Conservation (phyloP, 2,113 vertebrate genomes). For the Ptilorrhoa leucosticta region DNA sequence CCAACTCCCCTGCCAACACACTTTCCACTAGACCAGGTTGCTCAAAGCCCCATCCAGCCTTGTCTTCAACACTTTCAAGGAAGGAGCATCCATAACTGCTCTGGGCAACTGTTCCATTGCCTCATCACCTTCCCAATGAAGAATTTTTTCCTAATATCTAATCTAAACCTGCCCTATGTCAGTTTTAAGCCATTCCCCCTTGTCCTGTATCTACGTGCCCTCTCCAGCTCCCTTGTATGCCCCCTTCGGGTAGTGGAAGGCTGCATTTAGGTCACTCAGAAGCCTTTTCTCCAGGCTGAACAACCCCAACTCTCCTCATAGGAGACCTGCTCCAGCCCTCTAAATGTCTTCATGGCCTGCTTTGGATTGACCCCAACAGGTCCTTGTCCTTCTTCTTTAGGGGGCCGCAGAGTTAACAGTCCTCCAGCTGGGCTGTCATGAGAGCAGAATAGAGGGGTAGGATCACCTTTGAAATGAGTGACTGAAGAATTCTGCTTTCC, state of each 20-base stretch:
- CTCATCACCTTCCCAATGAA: not conserved
- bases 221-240: not conserved
- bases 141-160: not conserved
- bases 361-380: not conserved
- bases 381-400: not conserved
- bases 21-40: not conserved
- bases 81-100: not conserved
- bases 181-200: not conserved
- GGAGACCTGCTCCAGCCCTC: not conserved
- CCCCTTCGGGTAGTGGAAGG: not conserved
- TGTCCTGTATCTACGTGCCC: rapidly evolving
- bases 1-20: not conserved
- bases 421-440: not conserved
- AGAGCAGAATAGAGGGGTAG: not conserved
- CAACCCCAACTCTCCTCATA: not conserved
- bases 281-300: not conserved
- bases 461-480: not conserved
- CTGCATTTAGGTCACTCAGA: not conserved
- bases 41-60: not conserved
- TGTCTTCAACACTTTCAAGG: not conserved
- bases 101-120: not conserved
- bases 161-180: not conserved
- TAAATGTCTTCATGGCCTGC: not conserved
- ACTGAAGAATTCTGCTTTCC: not conserved
- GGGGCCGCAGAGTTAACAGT: not conserved